Evolutionary conservation across 2,113 vertebrate species (phyloP).

Genomic region (Gymnarchus niloticus): DNA sequence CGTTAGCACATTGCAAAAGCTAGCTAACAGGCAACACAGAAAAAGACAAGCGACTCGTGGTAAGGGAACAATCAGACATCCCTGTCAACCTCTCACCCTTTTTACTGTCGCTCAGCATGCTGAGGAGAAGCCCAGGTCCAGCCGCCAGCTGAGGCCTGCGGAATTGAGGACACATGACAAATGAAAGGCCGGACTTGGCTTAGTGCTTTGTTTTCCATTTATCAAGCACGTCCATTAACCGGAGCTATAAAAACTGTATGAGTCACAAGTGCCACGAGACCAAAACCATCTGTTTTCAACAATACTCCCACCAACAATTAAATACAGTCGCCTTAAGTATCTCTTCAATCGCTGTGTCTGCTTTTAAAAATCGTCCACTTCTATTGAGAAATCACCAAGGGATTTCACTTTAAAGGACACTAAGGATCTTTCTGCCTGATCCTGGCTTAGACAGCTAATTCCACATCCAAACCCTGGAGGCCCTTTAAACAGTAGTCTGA

Average conservation of each 20-base stretch:
- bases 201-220: background rate
- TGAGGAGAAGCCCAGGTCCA: background rate
- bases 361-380: background rate
- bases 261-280: conserved; percentile 9
- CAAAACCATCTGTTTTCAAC: background rate
- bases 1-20: background rate
- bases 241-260: background rate
- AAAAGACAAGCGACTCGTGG: background rate
- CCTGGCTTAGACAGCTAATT: background rate
- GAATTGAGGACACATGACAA: background rate
- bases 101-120: background rate
- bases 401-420: conserved; percentile 9
- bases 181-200: background rate
- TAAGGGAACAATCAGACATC: background rate
- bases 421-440: background rate
- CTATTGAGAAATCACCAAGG: conserved; percentile 6
- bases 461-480: conserved; percentile 24
- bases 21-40: background rate
- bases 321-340: background rate
- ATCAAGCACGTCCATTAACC: background rate
- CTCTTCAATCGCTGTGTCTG: background rate
- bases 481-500: conserved; percentile 41
- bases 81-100: background rate
- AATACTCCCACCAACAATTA: background rate
- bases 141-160: background rate